These are phyloP conservation scores for Dioctria linearis DNA, from an alignment of 2,888 invertebrate species.

Conservation along the genomic window DNA sequence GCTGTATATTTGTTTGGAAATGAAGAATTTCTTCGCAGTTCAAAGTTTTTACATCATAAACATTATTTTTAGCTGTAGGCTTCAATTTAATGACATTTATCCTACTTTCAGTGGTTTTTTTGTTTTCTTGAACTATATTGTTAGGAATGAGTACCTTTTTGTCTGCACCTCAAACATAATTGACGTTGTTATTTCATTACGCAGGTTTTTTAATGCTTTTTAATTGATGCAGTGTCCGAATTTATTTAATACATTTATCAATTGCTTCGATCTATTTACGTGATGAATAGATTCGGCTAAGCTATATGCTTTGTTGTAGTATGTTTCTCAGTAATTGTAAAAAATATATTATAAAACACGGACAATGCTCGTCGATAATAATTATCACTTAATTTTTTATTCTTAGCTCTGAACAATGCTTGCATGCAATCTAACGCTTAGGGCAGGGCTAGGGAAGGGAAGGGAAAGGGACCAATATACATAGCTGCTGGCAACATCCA, in stretches of 20 bases:
- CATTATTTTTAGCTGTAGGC: too few relatives aligned
- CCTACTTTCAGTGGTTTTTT: too few relatives aligned
- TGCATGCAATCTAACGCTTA: too few relatives aligned
- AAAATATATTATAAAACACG: too few relatives aligned
- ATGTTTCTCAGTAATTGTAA: neutral
- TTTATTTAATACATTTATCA: slow-evolving; percentile 27
- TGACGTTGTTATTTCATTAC: neutral
- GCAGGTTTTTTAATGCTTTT: slow-evolving; percentile 20
- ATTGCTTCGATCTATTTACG: slow-evolving; percentile 19
- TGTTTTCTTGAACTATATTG: slow-evolving; percentile 34
- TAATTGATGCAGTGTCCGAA: slow-evolving; percentile 33
- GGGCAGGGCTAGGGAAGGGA: too few relatives aligned
- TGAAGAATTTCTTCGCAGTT: too few relatives aligned
- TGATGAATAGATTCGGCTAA: slow-evolving; percentile 32
- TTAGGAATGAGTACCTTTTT: slow-evolving; percentile 20
- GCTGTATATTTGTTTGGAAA: too few relatives aligned
- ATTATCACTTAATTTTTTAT: slow-evolving; percentile 15
- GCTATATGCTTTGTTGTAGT: slow-evolving; percentile 21
- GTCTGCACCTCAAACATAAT: neutral
- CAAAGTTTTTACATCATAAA: too few relatives aligned
- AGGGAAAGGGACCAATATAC: too few relatives aligned
- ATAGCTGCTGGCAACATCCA: too few relatives aligned
- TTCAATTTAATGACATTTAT: too few relatives aligned
- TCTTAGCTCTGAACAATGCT: neutral
- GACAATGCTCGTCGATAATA: too few relatives aligned